A percentile compares a stretch with the other conserved stretches of the same genome.
phyloP scores from a whole-genome alignment of 2,797 vertebrate species.

The Phrynocephalus vlangalii region DNA sequence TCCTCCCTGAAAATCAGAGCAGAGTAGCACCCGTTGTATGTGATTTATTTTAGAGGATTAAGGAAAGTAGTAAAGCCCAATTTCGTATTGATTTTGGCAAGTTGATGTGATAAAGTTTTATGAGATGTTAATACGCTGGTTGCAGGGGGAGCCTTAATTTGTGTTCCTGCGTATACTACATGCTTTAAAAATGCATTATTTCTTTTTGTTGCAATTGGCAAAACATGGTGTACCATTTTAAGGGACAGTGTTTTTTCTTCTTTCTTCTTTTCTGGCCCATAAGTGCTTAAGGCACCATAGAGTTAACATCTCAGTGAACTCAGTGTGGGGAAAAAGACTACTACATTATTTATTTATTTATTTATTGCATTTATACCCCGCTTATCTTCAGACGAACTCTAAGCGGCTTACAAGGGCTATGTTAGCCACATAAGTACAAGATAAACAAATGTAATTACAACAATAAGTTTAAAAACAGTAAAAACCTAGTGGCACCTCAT shows the following conservation, averaged over 20 bases:
- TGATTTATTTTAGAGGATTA: constrained; percentile 46
- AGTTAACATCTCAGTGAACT: neutral
- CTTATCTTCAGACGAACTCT: too few relatives aligned
- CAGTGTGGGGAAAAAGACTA: neutral
- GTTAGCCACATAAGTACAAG: too few relatives aligned
- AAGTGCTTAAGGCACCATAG: neutral
- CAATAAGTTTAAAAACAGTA: too few relatives aligned
- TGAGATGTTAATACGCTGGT: constrained; percentile 43
- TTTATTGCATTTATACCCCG: too few relatives aligned
- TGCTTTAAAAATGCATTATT: constrained; percentile 13
- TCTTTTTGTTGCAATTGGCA: constrained; percentile 13
- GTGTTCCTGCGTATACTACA: constrained; percentile 7
- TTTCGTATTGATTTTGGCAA: constrained; percentile 24
- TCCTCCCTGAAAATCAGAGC: neutral
- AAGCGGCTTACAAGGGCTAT: too few relatives aligned
- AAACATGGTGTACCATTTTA: neutral
- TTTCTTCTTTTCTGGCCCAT: neutral
- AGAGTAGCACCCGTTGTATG: neutral
- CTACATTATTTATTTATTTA: too few relatives aligned
- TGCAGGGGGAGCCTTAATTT: constrained; percentile 14
- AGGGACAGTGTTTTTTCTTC: too few relatives aligned
- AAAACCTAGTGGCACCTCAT: too few relatives aligned
- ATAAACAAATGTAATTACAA: too few relatives aligned
- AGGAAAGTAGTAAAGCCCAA: constrained; percentile 49
- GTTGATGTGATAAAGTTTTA: constrained; percentile 49